Evolutionary conservation across 2,888 invertebrate genomes (phyloP), one percentile per base, ranked within the genome.

Genomic region (Sphecodes monilicornis): DNA sequence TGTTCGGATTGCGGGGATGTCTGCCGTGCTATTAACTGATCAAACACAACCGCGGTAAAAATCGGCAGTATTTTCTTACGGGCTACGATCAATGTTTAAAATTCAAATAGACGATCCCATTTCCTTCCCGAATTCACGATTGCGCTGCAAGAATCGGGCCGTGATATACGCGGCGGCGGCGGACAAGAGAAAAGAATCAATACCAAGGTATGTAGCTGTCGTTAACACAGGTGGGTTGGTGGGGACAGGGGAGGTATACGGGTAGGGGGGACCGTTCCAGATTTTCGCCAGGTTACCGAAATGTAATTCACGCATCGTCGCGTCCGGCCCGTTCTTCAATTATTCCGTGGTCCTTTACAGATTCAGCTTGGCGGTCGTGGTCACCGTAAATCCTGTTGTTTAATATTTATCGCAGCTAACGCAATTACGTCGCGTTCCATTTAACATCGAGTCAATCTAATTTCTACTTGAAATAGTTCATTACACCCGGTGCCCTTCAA

Each of bases 401-500:
- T 78, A 84, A 84, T 85, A 84, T 84, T 84, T 85, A 85, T 85
- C 76, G 13, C 41, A 5, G 78, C n/a, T 69, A 78, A 78, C 68
- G 77, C 72, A 76, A 84, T 85, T 76, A 76, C 72, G 76, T 74
- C 64, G 76, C 73, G 86, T 79, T 66, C 69, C 85, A 78, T 79
- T 84, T 84, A 72, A 50, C 66, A 69, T 41, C 64, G 73, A 70
- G 80, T 64, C 80, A 71, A 80, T 85, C 76, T 80, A 79, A 76
- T 84, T 85, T 79, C 76, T 73, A 74, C 80, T 69, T 76, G 80
- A 76, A 80, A 85, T 76, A 76, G 85, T 80, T 85, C 76, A 80
- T 80, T 76, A 80, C 70, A 43, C 29, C 64, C 26, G 57, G 26
- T 60, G 16, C 16, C 16, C 57, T 60, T 26, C 16, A 60, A 2